Percentiles rank a stretch among this genome's conserved stretches.
phyloP scores from a whole-genome alignment of 2,113 vertebrate species.

The Catharus bicknelli region DNA sequence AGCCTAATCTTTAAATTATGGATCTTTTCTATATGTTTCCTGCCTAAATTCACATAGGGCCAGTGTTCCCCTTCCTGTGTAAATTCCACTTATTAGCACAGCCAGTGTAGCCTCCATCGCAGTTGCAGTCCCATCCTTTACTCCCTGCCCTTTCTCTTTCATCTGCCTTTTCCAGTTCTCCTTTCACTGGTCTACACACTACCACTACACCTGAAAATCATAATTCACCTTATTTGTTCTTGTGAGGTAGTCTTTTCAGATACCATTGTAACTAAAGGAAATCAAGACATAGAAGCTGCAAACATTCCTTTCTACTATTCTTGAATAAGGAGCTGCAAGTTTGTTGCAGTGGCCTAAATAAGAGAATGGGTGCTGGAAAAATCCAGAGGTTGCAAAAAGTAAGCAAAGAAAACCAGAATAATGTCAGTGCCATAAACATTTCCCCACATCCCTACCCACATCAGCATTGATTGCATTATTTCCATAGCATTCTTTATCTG shows the following conservation, averaged over 20 bases:
- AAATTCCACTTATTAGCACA: background rate
- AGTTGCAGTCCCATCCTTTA: background rate
- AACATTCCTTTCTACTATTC: background rate
- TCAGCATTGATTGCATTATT: background rate
- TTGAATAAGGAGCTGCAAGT: background rate
- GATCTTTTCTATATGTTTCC: background rate
- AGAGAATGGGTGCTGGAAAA: background rate
- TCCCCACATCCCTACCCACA: background rate
- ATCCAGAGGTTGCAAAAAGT: background rate
- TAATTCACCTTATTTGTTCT: background rate
- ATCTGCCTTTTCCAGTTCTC: background rate
- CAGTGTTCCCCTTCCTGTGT: background rate
- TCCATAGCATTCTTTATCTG: background rate
- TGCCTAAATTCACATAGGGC: background rate
- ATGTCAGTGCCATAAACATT: fast-evolving
- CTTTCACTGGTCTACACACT: background rate
- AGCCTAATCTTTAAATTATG: background rate
- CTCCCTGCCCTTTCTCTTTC: background rate
- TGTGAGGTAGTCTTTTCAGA: background rate
- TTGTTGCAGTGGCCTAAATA: background rate
- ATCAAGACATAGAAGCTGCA: background rate
- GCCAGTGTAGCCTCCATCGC: background rate
- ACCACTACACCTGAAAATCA: background rate
- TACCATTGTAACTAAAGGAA: background rate
- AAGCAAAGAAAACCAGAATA: background rate